phyloP scores from a whole-genome alignment of 2,797 vertebrate species.

The Parauchenoglanis ngamensis region DNA sequence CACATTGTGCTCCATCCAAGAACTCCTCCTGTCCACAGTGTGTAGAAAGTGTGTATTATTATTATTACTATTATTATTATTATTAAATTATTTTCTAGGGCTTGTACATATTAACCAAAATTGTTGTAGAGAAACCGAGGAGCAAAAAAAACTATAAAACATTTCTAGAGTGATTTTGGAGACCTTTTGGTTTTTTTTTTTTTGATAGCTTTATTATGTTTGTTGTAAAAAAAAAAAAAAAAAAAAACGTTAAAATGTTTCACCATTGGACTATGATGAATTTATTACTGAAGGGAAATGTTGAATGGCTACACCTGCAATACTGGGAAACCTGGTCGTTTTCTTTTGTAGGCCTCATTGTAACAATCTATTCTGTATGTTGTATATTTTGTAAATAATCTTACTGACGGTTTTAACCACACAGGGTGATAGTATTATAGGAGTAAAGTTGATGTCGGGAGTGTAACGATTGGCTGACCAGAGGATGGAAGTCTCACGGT shows the following conservation, averaged over 20 bases:
- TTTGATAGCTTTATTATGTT: constrained; percentile 86
- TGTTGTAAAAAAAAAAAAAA: constrained; percentile 86
- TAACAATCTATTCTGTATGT: constrained; percentile 86
- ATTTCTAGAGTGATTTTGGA: constrained; percentile 92
- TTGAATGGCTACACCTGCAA: constrained; percentile 82
- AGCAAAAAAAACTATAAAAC: constrained; percentile 70
- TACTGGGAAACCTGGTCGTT: constrained; percentile 86
- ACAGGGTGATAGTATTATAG: constrained; percentile 87
- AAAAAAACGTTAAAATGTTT: constrained; percentile 64
- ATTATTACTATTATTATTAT: constrained; percentile 79
- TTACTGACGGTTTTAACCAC: constrained; percentile 93
- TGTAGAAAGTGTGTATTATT: constrained; percentile 93
- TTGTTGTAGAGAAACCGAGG: constrained; percentile 87
- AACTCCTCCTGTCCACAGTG: constrained; percentile 68
- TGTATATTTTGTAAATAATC: constrained; percentile 93
- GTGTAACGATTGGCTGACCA: constrained; percentile 28
- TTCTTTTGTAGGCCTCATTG: constrained; percentile 94
- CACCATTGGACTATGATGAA: constrained; percentile 74
- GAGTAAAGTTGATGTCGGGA: constrained; percentile 49
- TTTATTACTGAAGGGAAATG: constrained; percentile 67
- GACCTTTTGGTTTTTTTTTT: constrained; percentile 78
- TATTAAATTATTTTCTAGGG: constrained; percentile 99
- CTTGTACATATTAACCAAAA: constrained; percentile 88
- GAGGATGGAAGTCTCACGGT: constrained; percentile 38
- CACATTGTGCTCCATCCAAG: constrained; percentile 72